These are phyloP conservation scores for Polydrusus pterygomalis DNA, from an alignment of 2,888 invertebrate genomes.

Conservation along the genomic window DNA sequence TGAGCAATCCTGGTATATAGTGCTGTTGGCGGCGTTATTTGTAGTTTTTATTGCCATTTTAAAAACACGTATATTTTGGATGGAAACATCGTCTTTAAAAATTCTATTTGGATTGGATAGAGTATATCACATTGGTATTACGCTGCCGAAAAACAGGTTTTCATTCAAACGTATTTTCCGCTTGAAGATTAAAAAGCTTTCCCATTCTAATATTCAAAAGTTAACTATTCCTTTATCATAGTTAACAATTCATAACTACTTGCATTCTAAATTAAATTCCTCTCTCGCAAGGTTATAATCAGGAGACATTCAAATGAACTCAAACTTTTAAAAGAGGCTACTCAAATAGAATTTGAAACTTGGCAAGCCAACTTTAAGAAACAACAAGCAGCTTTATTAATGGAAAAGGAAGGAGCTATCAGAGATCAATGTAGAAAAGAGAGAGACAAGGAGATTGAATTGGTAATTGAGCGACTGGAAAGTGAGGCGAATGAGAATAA, in stretches of 20 bases:
- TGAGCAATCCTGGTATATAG: too few relatives aligned
- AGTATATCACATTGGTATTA: too few relatives aligned
- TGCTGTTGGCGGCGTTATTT: too few relatives aligned
- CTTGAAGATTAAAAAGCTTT: background rate
- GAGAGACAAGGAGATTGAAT: conserved; percentile 86
- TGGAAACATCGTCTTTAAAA: too few relatives aligned
- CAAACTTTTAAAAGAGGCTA: conserved; percentile 76
- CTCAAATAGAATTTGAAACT: conserved; percentile 78
- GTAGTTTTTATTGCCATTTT: too few relatives aligned
- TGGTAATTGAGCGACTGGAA: conserved; percentile 81
- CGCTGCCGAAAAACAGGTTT: too few relatives aligned
- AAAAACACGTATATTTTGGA: too few relatives aligned
- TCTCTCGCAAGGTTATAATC: conserved; percentile 66
- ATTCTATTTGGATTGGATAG: too few relatives aligned
- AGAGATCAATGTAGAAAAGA: conserved; percentile 82
- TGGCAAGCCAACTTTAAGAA: conserved; percentile 78
- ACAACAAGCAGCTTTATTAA: conserved; percentile 77
- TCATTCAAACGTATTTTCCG: too few relatives aligned
- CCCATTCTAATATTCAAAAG: too few relatives aligned
- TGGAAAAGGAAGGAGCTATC: conserved; percentile 81
- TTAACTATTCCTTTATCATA: too few relatives aligned
- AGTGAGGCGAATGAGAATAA: conserved; percentile 78
- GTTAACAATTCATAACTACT: background rate
- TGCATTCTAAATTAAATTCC: background rate
- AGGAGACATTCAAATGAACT: conserved; percentile 74